Conservation (phyloP, 2,888 invertebrate species). For the Eulithis testata region DNA sequence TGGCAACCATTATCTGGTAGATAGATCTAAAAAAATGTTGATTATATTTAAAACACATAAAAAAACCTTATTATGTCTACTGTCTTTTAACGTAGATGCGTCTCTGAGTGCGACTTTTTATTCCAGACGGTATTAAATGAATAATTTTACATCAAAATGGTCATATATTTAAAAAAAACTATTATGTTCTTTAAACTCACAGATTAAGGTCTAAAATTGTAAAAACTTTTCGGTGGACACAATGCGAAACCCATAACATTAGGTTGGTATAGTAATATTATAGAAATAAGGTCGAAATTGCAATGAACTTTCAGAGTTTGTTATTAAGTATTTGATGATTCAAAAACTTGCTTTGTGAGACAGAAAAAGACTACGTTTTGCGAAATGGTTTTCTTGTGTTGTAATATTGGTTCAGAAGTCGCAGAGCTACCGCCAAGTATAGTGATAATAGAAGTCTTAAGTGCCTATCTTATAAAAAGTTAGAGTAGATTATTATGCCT, state of each 20-base stretch:
- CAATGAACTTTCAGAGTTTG: background rate
- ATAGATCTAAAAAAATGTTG: too few species aligned
- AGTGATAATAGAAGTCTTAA: too few species aligned
- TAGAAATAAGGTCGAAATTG: slow-evolving; percentile 8
- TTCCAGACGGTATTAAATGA: background rate
- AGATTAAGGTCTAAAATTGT: slow-evolving; percentile 9
- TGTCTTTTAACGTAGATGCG: too few species aligned
- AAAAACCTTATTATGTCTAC: too few species aligned
- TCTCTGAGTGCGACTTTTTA: too few species aligned
- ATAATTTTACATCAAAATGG: background rate
- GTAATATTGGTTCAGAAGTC: background rate
- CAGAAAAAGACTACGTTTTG: slow-evolving; percentile 46
- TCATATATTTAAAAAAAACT: too few species aligned
- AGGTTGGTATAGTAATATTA: background rate
- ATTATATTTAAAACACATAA: too few species aligned
- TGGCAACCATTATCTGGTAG: too few species aligned
- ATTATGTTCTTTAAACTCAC: background rate
- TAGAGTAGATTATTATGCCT: too few species aligned
- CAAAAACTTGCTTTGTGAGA: slow-evolving; percentile 39
- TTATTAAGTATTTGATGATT: slow-evolving; percentile 15
- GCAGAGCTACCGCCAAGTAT: too few species aligned
- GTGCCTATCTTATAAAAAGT: too few species aligned
- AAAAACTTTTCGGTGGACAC: background rate
- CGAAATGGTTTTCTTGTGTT: slow-evolving; percentile 34
- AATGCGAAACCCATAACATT: background rate